Evolutionary conservation across 2,888 invertebrate species (phyloP), one percentile per base, ranked within the genome.

Genomic region (Prosapia bicincta): DNA sequence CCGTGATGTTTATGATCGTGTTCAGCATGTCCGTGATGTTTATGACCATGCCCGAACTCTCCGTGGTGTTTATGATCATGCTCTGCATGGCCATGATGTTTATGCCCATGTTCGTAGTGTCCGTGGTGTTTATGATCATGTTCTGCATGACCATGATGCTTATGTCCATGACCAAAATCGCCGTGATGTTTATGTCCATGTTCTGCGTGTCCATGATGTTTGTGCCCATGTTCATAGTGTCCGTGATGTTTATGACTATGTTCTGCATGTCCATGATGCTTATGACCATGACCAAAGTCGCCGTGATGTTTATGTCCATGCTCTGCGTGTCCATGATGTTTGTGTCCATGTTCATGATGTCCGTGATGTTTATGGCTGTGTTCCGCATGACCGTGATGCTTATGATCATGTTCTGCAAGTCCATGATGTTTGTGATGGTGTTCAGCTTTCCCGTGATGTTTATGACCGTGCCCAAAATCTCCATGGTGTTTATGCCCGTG

Each of bases 81-180:
- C 32, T 15, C 30, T 24, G 13, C 66, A 7, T 71, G 74, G 26
- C 77, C 78, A 26, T 80, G 78, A 71, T 80, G 79, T 25, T 78
- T 70, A 23, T 70, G 70, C 10, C 30, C 32, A 13, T 70, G 70
- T 30, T 70, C 70, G 13, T 32, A 30, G 30, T 70, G 70, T n/a
- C 70, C 70, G 1, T n/a, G 24, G 20, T 70, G 70, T 15, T 70
- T 66, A 68, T 79, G 80, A 26, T 79, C 76, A 24, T 79, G 79
- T 24, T 75, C 75, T n/a, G 71, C 72, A n/a, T 76, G 66, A 24
- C 72, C 76, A 26, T 76, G 71, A 28, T 76, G 76, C 10, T 75
- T 26, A 25, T 76, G 76, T 2, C 85, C 85, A 13, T 86, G 82
- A 5, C 86, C 85, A 80, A 87, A 86, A 74, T 86, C 84, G 3